phyloP scores from a whole-genome alignment of 2,113 vertebrate species.

The Phalacrocorax pelagicus region DNA sequence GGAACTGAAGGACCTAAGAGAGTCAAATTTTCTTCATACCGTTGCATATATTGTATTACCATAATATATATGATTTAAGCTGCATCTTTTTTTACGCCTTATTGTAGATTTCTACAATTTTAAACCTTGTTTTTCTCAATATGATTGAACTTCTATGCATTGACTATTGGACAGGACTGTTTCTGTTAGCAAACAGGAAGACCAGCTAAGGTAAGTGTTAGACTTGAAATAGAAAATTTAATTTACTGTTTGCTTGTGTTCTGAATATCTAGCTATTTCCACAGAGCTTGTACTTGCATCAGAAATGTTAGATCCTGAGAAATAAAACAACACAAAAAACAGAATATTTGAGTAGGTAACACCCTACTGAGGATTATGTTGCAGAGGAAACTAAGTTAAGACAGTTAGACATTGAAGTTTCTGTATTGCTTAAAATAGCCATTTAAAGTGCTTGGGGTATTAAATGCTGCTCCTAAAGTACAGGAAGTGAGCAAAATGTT shows the following conservation, averaged over 20 bases:
- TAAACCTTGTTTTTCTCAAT: not conserved
- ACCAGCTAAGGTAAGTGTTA: not conserved
- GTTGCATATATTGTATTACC: not conserved
- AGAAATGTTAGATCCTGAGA: not conserved
- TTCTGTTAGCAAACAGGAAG: not conserved
- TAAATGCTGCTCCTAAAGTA: not conserved
- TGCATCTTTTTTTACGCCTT: not conserved
- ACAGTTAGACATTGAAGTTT: not conserved
- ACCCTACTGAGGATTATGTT: not conserved
- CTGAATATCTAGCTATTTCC: not conserved
- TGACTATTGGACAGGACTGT: not conserved
- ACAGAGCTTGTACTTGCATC: not conserved
- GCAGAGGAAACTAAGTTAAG: not conserved
- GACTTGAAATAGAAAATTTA: not conserved
- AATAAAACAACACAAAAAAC: not conserved
- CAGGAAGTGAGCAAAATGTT: not conserved
- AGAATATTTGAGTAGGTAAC: not conserved
- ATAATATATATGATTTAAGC: not conserved
- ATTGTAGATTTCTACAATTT: not conserved
- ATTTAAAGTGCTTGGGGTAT: not conserved
- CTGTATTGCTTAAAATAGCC: not conserved
- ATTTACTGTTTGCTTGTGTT: not conserved
- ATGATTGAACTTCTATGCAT: not conserved
- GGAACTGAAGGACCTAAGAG: not conserved
- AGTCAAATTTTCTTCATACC: not conserved